Base-by-base conservation (phyloP, 2,797 vertebrate genomes). In the Neopelma chrysocephalum region DNA sequence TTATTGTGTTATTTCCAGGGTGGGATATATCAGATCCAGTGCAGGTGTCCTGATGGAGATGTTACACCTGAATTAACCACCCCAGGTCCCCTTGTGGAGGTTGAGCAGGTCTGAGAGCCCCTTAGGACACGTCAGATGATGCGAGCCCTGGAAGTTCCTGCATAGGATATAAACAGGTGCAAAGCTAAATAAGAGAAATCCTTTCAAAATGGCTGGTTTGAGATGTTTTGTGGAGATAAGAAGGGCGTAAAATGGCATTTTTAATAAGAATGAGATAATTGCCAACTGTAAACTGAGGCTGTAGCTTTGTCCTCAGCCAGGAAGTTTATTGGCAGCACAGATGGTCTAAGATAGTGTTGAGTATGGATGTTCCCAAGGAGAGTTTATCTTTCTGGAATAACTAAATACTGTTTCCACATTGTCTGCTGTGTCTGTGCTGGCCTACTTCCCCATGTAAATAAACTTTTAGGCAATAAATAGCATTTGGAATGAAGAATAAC, bases 401-500 rank as follows among this genome's bases (percentile, higher is more conserved):
- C 8, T 38, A 22, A 51, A 31, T 1, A 31, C 8, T 16, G 3
- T 19, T 78, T 76, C 34, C 50, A 57, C 47, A 34, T 9, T 36
- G 25, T 14, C 57, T 42, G 36, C 32, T 43, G 27, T 10, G 11
- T 17, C 56, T 79, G 11, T 40, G 58, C 70, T 72, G n/a, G 7
- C 27, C 21, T 17, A 0, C 21, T 84, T 57, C 50, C 75, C 54
- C 17, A 22, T 1, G 0, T 20, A 31, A 53, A 10, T 31, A 43
- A 72, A 25, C 10, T 53, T 62, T 1, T 5, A 23, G 3, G 0
- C 43, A 68, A 56, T 40, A 72, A 87, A 73, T 8, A 58, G 12
- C 9, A 43, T 43, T 70, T 64, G 29, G 36, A 72, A 36, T 65
- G 1, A 22, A 64, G 13, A 73, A 48, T 31, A 61, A 22, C 3